Conservation (phyloP, 2,113 vertebrate genomes). For the Aptenodytes forsteri region DNA sequence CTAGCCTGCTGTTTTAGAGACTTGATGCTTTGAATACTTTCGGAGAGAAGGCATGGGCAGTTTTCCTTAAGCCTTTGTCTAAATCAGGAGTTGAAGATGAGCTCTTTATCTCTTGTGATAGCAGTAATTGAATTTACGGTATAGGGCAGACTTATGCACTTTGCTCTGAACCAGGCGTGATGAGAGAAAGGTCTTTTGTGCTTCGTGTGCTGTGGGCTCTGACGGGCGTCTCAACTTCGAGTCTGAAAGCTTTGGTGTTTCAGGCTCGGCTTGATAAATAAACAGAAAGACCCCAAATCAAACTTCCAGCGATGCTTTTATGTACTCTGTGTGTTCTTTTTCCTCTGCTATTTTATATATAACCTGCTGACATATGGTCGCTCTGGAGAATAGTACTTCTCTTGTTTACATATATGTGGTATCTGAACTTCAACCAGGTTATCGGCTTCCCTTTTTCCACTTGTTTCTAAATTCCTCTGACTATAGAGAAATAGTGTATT, state of each 20-base stretch:
- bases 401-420: not conserved
- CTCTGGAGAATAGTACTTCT: not conserved
- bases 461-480: not conserved
- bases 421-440: not conserved
- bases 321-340: not conserved
- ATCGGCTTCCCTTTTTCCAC: not conserved
- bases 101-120: not conserved
- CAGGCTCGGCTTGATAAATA: not conserved
- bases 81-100: not conserved
- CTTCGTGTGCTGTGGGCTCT: not conserved
- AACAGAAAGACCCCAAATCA: not conserved
- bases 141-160: accelerated
- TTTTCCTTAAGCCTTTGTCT: not conserved
- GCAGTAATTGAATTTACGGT: not conserved
- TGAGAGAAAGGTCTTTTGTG: not conserved
- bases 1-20: not conserved
- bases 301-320: not conserved
- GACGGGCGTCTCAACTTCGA: not conserved
- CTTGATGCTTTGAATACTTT: not conserved
- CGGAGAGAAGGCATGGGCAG: not conserved
- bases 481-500: not conserved
- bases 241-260: not conserved
- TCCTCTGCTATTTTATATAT: not conserved
- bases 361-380: not conserved
- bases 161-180: not conserved